These are phyloP conservation scores for Helostoma temminkii DNA, from an alignment of 2,797 vertebrate genomes.

Conservation along the genomic window DNA sequence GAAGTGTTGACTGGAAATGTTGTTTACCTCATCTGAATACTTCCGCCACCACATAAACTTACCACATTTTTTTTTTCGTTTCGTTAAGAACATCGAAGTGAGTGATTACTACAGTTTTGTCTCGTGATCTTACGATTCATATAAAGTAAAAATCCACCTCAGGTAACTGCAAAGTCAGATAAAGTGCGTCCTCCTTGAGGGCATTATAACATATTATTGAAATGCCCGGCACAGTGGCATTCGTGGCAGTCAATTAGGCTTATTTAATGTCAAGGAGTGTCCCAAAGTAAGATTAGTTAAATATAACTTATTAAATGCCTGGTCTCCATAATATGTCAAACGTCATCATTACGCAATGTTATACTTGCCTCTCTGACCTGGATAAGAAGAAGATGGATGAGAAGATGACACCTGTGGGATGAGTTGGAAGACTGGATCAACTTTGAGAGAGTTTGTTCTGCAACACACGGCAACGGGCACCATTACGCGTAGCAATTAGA, in stretches of 20 bases:
- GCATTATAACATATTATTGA: no score
- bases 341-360: not conserved
- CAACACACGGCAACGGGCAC: not conserved
- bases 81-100: not conserved
- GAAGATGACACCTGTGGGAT: slow-evolving; percentile 22
- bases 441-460: slow-evolving; percentile 10
- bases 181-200: no score
- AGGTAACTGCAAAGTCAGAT: no score
- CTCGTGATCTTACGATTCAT: not conserved
- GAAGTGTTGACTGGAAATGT: not conserved
- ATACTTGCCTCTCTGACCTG: slow-evolving; percentile 51
- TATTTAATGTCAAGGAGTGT: no score
- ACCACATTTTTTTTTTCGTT: no score
- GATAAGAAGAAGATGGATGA: slow-evolving; percentile 13
- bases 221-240: no score
- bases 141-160: no score
- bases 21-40: not conserved
- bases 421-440: slow-evolving; percentile 4
- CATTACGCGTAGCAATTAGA: not conserved
- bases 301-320: not conserved
- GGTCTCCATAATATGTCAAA: not conserved
- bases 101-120: not conserved
- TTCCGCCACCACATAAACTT: not conserved
- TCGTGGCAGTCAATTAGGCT: no score
- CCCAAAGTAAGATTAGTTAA: no score